Evolutionary conservation across 2,888 invertebrate genomes (phyloP).

Genomic region (Lasioglossum morio): DNA sequence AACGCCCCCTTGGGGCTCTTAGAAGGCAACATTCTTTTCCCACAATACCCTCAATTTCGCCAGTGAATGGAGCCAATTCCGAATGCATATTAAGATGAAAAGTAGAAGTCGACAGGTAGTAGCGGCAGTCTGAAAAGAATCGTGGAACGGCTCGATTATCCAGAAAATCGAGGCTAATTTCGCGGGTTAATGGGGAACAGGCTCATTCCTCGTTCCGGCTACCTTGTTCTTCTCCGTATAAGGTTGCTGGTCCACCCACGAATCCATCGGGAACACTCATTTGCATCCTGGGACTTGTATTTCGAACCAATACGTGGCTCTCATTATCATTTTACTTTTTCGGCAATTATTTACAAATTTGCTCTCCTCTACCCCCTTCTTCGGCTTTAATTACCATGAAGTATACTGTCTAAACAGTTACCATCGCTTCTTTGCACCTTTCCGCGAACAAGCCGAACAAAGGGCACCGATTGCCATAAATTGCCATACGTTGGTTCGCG

Average conservation of each 20-base stretch:
- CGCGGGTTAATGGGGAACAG: conserved; percentile 51
- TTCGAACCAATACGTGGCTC: conserved; percentile 52
- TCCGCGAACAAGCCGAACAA: conserved; percentile 62
- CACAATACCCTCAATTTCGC: conserved; percentile 13
- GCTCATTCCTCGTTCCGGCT: conserved; percentile 5
- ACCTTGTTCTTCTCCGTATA: neutral
- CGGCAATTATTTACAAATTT: neutral
- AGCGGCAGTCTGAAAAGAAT: conserved; percentile 4
- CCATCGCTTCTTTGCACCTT: conserved; percentile 1
- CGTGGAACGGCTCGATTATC: conserved; percentile 42
- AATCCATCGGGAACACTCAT: conserved; percentile 31
- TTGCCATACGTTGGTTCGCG: conserved; percentile 75
- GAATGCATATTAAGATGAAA: conserved; percentile 19
- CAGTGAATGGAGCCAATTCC: conserved; percentile 20
- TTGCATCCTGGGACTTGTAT: conserved; percentile 4
- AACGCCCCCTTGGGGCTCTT: neutral
- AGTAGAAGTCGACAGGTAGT: conserved; percentile 1
- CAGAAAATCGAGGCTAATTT: conserved; percentile 62
- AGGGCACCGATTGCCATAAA: conserved; percentile 80
- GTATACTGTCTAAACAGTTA: neutral
- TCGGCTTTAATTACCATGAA: neutral
- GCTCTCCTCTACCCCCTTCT: neutral
- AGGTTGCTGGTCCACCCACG: conserved; percentile 44
- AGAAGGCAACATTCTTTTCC: neutral
- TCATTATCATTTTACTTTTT: neutral